Evolutionary conservation across 2,113 vertebrate species (phyloP).

Genomic region (Zootoca vivipara): DNA sequence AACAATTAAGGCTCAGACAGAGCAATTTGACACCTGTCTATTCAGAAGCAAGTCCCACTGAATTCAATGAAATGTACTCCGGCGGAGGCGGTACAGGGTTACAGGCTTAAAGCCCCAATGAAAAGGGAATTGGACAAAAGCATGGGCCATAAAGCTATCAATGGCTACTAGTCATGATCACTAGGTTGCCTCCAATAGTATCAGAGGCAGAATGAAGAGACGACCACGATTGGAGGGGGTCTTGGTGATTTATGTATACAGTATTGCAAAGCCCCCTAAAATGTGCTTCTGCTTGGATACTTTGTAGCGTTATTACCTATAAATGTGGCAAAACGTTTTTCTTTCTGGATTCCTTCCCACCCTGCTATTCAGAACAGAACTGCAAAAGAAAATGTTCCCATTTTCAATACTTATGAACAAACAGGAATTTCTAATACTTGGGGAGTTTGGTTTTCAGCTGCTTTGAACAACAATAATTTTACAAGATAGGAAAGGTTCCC

Average conservation of each 20-base stretch:
- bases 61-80: neutral
- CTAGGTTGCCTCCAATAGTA: neutral
- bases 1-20: neutral
- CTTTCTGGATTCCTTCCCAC: neutral
- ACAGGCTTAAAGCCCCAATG: neutral
- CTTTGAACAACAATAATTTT: neutral
- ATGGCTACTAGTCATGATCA: neutral
- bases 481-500: neutral
- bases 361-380: neutral
- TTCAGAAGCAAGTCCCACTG: neutral
- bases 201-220: neutral
- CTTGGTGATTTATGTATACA: neutral
- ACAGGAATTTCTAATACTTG: neutral
- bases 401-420: neutral
- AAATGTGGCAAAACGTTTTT: neutral
- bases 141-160: neutral
- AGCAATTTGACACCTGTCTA: neutral
- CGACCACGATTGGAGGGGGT: neutral
- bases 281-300: neutral
- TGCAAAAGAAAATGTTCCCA: neutral
- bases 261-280: neutral
- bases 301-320: neutral
- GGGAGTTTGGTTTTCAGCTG: neutral
- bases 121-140: neutral
- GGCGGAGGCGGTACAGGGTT: neutral